Evolutionary conservation across 2,113 vertebrate genomes (phyloP).

Genomic region (Alligator mississippiensis): DNA sequence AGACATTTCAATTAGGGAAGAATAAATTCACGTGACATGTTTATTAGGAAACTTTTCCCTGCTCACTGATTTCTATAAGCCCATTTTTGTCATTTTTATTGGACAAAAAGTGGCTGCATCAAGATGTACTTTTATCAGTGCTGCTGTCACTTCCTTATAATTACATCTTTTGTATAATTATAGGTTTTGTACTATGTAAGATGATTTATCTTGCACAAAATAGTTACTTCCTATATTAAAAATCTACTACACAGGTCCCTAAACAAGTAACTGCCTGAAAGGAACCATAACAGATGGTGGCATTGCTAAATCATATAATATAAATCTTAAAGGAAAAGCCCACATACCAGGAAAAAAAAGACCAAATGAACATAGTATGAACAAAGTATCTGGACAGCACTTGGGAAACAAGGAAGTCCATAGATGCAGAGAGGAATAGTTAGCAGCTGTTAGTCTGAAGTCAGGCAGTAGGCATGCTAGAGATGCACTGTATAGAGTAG

Average conservation of each 20-base stretch:
- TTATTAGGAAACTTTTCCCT: constrained; percentile 17
- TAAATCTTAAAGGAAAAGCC: background rate
- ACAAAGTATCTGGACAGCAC: too few relatives aligned
- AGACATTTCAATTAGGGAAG: background rate
- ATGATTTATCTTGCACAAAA: background rate
- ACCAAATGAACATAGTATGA: too few relatives aligned
- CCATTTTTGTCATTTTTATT: background rate
- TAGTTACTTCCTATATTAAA: background rate
- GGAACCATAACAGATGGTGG: background rate
- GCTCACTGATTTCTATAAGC: background rate
- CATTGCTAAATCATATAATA: background rate
- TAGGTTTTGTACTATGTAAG: background rate
- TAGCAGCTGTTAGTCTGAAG: too few relatives aligned
- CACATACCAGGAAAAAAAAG: background rate
- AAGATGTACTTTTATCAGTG: background rate
- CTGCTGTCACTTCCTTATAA: background rate
- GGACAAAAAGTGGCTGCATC: background rate
- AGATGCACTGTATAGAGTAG: too few relatives aligned
- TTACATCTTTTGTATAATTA: background rate
- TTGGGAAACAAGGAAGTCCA: too few relatives aligned
- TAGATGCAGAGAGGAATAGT: too few relatives aligned
- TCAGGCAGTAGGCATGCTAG: too few relatives aligned
- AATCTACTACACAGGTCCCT: background rate
- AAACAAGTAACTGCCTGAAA: background rate
- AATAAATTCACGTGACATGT: background rate